Evolutionary conservation across 2,113 vertebrate species (phyloP).

Genomic region (Plecotus auritus): DNA sequence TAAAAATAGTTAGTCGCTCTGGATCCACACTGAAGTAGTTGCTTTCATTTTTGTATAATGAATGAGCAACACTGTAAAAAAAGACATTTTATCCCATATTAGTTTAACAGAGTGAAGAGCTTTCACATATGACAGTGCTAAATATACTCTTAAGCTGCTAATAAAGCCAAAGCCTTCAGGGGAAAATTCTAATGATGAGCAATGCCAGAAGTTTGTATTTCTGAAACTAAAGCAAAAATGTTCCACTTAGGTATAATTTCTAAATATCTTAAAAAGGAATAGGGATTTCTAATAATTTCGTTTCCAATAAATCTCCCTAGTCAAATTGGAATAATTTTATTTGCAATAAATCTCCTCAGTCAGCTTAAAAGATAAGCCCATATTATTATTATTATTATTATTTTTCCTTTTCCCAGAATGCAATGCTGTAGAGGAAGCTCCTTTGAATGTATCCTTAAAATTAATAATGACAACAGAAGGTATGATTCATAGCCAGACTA

Average conservation of each 20-base stretch:
- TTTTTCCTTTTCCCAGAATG: slow-evolving; percentile 5
- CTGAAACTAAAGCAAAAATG: slow-evolving; percentile 78
- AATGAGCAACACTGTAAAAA: slow-evolving; percentile 84
- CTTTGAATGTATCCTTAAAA: slow-evolving; percentile 61
- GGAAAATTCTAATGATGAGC: slow-evolving; percentile 82
- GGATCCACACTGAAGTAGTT: slow-evolving; percentile 76
- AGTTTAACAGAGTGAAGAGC: slow-evolving; percentile 84
- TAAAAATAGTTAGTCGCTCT: slow-evolving; percentile 81
- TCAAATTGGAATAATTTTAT: slow-evolving; percentile 78
- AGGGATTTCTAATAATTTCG: slow-evolving; percentile 79
- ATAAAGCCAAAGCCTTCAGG: slow-evolving; percentile 83
- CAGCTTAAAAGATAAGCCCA: slow-evolving; percentile 45
- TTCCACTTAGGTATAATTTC: slow-evolving; percentile 84
- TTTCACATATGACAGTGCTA: slow-evolving; percentile 84
- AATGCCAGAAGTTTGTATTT: slow-evolving; percentile 84
- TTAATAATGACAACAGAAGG: slow-evolving; percentile 62
- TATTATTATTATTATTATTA: slow-evolving; percentile 8
- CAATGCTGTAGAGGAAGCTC: slow-evolving; percentile 35
- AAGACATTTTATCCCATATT: slow-evolving; percentile 83
- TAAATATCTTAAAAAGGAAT: slow-evolving; percentile 78
- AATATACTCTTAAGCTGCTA: slow-evolving; percentile 86
- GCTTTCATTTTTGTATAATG: slow-evolving; percentile 84
- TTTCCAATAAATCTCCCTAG: slow-evolving; percentile 80
- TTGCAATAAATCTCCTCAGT: slow-evolving; percentile 68
- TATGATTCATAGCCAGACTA: slow-evolving; percentile 48